Percentiles rank a stretch among this genome's conserved stretches.
Evolutionary conservation across 2,888 invertebrate genomes (phyloP).

Genomic region (Petrophora chlorosata): DNA sequence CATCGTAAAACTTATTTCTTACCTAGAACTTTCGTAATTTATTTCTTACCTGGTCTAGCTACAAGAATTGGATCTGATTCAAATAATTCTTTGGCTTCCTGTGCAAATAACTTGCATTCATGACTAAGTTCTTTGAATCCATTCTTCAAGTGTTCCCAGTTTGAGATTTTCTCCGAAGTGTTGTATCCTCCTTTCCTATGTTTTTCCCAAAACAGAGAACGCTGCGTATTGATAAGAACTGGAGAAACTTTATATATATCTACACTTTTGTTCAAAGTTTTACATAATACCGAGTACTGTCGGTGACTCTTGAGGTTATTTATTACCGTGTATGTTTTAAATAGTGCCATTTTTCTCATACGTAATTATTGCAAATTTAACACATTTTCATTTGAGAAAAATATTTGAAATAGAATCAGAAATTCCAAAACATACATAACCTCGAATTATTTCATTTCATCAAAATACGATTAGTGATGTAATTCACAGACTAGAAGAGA

Average conservation of each 20-base stretch:
- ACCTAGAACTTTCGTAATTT: neutral
- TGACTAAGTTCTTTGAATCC: constrained; percentile 86
- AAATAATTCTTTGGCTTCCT: constrained; percentile 87
- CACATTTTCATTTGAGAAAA: constrained; percentile 2
- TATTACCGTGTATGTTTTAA: constrained; percentile 39
- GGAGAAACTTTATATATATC: constrained; percentile 37
- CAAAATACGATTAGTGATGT: constrained; percentile 8
- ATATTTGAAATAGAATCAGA: too few relatives aligned
- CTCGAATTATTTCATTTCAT: constrained; percentile 6
- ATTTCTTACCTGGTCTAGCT: constrained; percentile 75
- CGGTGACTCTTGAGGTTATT: constrained; percentile 42
- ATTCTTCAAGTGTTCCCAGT: constrained; percentile 82
- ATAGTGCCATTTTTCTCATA: constrained; percentile 40
- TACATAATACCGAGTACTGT: constrained; percentile 48
- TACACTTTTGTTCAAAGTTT: constrained; percentile 41
- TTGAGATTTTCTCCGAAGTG: constrained; percentile 64
- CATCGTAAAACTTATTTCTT: too few relatives aligned
- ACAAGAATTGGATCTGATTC: constrained; percentile 85
- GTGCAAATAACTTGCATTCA: constrained; percentile 86
- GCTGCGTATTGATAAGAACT: constrained; percentile 46
- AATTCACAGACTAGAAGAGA: too few relatives aligned
- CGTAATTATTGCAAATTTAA: constrained; percentile 1
- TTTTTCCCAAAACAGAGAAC: constrained; percentile 81
- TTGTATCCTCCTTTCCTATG: constrained; percentile 86
- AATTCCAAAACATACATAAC: constrained; percentile 5